A percentile compares a stretch with the other conserved stretches of the same genome.
These are phyloP conservation scores for Leucania comma DNA, from an alignment of 2,888 invertebrate species.

Conservation along the genomic window DNA sequence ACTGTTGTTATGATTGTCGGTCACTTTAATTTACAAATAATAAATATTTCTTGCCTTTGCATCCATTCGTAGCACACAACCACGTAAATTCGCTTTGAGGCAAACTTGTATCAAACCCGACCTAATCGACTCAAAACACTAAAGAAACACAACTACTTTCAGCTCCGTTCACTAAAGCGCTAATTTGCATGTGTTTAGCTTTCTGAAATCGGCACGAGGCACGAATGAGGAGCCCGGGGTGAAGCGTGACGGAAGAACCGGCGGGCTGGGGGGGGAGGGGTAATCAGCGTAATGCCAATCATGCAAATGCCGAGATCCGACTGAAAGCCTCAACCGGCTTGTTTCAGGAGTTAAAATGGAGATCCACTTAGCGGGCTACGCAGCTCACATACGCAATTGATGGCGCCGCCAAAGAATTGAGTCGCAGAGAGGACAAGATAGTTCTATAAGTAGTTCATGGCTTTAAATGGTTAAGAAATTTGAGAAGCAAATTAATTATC, in stretches of 20 bases:
- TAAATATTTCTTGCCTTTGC: background rate
- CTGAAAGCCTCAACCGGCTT: slow-evolving; percentile 90
- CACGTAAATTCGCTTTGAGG: background rate
- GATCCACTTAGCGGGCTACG: slow-evolving; percentile 90
- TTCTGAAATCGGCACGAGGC: slow-evolving; percentile 73
- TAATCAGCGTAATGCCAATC: slow-evolving; percentile 91
- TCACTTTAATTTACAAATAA: background rate
- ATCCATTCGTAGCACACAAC: background rate
- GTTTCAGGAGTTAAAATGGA: slow-evolving; percentile 91
- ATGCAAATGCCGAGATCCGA: slow-evolving; percentile 90
- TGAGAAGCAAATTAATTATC: background rate
- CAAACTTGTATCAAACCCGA: background rate
- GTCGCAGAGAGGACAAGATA: slow-evolving; percentile 48
- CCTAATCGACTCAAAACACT: background rate
- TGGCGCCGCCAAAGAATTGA: slow-evolving; percentile 76
- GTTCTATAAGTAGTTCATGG: background rate
- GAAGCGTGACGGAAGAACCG: slow-evolving; percentile 66
- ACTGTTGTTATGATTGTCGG: slow-evolving; percentile 18
- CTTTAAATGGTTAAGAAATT: background rate
- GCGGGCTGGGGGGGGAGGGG: slow-evolving; percentile 65
- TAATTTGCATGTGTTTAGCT: slow-evolving; percentile 86
- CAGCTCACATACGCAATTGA: slow-evolving; percentile 90
- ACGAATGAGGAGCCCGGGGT: slow-evolving; percentile 62
- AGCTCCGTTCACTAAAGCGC: slow-evolving; percentile 68
- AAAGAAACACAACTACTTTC: slow-evolving; percentile 7